Evolutionary conservation across 2,113 vertebrate genomes (phyloP).

Genomic region (Aptenodytes forsteri): DNA sequence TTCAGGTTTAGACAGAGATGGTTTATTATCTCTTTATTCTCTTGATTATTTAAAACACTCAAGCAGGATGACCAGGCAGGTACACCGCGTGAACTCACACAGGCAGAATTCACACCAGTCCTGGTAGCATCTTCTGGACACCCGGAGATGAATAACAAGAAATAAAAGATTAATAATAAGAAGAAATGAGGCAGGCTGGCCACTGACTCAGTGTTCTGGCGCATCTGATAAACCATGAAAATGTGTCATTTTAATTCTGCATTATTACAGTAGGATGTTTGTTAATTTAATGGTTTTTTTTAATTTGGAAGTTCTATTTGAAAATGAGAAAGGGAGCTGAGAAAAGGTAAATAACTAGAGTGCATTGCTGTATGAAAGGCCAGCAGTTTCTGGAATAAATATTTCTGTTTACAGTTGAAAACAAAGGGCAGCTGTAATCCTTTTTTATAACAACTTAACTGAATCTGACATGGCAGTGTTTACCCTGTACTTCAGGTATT

Average conservation of each 20-base stretch:
- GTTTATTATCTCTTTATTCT: not conserved
- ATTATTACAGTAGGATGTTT: not conserved
- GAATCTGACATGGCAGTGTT: not conserved
- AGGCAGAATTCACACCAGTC: not conserved
- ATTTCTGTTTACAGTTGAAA: not conserved
- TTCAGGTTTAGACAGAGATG: not conserved
- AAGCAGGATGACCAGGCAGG: not conserved
- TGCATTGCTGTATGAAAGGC: not conserved
- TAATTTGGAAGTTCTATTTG: not conserved
- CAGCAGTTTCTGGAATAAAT: not conserved
- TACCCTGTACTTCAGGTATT: not conserved
- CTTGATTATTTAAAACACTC: not conserved
- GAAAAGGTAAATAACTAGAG: not conserved
- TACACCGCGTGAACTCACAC: fast-evolving
- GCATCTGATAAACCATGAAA: not conserved
- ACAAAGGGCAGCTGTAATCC: not conserved
- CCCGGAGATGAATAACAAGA: not conserved
- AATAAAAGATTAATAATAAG: not conserved
- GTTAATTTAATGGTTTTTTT: not conserved
- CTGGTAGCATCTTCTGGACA: not conserved
- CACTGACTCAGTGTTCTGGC: not conserved
- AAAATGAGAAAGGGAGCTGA: not conserved
- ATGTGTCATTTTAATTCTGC: not conserved
- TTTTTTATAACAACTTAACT: not conserved
- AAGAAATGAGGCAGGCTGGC: not conserved